phyloP scores from a whole-genome alignment of 2,888 invertebrate genomes.

The Lysandra coridon region DNA sequence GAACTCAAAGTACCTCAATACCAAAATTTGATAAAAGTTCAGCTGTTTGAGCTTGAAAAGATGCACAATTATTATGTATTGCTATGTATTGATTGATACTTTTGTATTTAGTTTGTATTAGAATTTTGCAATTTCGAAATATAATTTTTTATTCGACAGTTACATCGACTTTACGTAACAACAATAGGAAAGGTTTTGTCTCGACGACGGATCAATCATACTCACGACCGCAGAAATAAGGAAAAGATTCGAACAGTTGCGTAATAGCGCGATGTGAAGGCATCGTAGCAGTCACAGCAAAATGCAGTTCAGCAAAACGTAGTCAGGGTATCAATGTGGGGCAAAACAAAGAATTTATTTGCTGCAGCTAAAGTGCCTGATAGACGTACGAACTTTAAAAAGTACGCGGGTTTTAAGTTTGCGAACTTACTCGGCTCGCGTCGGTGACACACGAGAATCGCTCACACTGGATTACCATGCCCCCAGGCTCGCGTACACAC shows the following conservation, averaged over 20 bases:
- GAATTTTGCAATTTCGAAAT: not conserved
- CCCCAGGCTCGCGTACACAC: no score
- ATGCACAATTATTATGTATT: no score
- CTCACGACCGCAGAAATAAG: conserved; percentile 7
- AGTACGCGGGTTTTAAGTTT: no score
- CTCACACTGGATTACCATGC: no score
- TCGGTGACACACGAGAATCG: no score
- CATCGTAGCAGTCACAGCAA: not conserved
- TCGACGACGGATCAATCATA: not conserved
- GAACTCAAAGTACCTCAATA: no score
- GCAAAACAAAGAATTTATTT: not conserved
- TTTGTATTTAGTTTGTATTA: not conserved
- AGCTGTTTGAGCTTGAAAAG: no score
- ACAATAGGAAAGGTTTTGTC: not conserved
- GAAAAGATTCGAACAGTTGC: conserved; percentile 1
- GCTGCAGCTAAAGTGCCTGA: not conserved
- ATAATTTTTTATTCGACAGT: not conserved
- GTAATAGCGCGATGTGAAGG: not conserved
- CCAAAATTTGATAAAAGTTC: no score
- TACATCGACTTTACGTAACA: not conserved
- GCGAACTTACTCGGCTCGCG: no score
- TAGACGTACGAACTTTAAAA: no score
- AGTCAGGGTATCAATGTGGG: not conserved
- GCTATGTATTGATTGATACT: no score
- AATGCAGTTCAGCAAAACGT: not conserved